These are phyloP conservation scores for Philopedon plagiatum DNA, from an alignment of 2,888 invertebrate species.

Conservation along the genomic window DNA sequence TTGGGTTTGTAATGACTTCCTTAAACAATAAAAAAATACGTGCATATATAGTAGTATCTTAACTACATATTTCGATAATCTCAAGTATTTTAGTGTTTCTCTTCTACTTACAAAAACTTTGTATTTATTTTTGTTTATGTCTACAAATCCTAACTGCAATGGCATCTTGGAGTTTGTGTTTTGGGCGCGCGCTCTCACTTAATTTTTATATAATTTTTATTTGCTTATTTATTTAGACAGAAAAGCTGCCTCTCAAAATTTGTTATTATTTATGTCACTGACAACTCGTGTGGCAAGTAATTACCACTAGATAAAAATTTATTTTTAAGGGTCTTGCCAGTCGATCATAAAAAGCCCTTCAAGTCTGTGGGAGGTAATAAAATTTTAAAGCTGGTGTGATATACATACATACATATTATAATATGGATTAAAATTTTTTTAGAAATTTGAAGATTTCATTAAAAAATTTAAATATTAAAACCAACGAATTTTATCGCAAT, in stretches of 20 bases:
- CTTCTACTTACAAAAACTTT: not conserved
- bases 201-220: conserved; percentile 7
- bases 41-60: too few relatives aligned
- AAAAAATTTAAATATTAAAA: too few relatives aligned
- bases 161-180: not conserved
- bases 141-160: not conserved
- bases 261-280: conserved; percentile 29
- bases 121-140: conserved; percentile 16
- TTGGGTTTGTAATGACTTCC: too few relatives aligned
- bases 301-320: not conserved
- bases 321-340: not conserved
- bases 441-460: too few relatives aligned
- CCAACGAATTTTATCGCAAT: too few relatives aligned
- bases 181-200: not conserved
- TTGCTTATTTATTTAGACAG: conserved; percentile 17
- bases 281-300: conserved; percentile 10
- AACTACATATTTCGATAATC: too few relatives aligned
- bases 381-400: not conserved
- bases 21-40: too few relatives aligned
- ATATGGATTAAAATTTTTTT: too few relatives aligned
- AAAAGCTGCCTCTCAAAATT: conserved; percentile 8
- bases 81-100: too few relatives aligned
- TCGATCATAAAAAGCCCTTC: not conserved
- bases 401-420: too few relatives aligned
- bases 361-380: not conserved